Base-by-base conservation (phyloP, 2,113 vertebrate species). In the Corythoichthys haematopterus region DNA sequence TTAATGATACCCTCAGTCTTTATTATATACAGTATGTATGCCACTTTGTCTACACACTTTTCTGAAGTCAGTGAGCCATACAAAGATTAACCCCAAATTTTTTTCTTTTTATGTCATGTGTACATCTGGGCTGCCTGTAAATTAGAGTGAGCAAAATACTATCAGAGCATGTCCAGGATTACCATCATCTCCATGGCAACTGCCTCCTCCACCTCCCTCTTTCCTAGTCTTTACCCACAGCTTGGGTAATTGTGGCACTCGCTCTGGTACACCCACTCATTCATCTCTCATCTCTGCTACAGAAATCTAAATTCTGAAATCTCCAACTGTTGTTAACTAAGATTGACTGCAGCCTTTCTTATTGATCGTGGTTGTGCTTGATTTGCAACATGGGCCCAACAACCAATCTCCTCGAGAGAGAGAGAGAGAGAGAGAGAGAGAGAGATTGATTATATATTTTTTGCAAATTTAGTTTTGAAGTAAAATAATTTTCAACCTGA, bases 311-410 rank as follows among this genome's bases (percentile, higher is more conserved):
- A 87, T 86, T 79, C 78, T 71, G 59, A 85, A 85, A 88, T 87
- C 77, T 87, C 78, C 73, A 76, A 79, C 56, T 74, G 86, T 84
- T 77, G 84, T 91, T 88, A 88, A 90, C 80, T 55, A 82, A 83
- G 81, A 90, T 81, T 81, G 78, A 91, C 80, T 80, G 64, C 73
- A 74, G 62, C 70, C 70, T 80, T 74, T 35, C 53, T 20, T 81
- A 89, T 87, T 81, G 88, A 91, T 89, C 66, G 65, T 68, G 10
- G 36, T 71, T 74, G 81, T 67, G 46, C 50, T 67, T 88, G 85
- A 89, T 88, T 87, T 87, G 82, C 76, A 85, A 86, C 72, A 74
- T 64, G 37, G 57, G 36, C 43, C 57, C 65, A 59, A 53, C 53
- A 65, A 48, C n/a, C 59, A 63, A 38, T 10, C 55, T 40, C 35